Evolutionary conservation across 64 coral and sea anemone species (phyloP).

Genomic region (Catalaphyllia jardinei): DNA sequence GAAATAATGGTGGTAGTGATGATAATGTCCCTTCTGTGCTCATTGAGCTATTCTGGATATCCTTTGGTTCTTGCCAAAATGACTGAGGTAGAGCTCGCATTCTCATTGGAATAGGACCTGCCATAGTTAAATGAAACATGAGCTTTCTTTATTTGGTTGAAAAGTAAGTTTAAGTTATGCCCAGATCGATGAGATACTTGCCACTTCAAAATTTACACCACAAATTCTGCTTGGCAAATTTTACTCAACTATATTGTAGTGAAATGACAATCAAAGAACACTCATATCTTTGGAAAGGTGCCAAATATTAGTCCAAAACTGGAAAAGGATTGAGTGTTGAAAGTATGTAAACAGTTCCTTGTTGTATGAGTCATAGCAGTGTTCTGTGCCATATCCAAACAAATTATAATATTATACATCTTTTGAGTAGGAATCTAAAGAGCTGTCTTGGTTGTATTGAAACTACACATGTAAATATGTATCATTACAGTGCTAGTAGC

Average conservation of each 20-base stretch:
- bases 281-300: too few relatives aligned
- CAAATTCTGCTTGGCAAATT: too few relatives aligned
- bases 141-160: background rate
- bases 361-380: background rate
- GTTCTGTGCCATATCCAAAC: background rate
- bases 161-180: too few relatives aligned
- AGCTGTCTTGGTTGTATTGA: background rate
- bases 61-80: conserved; percentile 92
- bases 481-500: background rate
- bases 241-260: too few relatives aligned
- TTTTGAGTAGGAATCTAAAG: background rate
- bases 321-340: too few relatives aligned
- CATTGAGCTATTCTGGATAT: conserved; percentile 88
- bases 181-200: too few relatives aligned
- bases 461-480: background rate
- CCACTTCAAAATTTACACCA: too few relatives aligned
- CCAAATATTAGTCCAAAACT: too few relatives aligned
- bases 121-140: conserved; percentile 5
- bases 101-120: conserved; percentile 93
- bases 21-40: conserved; percentile 81
- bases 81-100: conserved; percentile 94
- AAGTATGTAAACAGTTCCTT: too few relatives aligned
- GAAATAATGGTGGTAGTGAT: conserved; percentile 79
- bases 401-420: background rate
- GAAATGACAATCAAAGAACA: too few relatives aligned